Percentiles rank a stretch among this genome's conserved stretches.
Conservation (phyloP, 1,140 invertebrate species). For the Diabrotica virgifera region DNA sequence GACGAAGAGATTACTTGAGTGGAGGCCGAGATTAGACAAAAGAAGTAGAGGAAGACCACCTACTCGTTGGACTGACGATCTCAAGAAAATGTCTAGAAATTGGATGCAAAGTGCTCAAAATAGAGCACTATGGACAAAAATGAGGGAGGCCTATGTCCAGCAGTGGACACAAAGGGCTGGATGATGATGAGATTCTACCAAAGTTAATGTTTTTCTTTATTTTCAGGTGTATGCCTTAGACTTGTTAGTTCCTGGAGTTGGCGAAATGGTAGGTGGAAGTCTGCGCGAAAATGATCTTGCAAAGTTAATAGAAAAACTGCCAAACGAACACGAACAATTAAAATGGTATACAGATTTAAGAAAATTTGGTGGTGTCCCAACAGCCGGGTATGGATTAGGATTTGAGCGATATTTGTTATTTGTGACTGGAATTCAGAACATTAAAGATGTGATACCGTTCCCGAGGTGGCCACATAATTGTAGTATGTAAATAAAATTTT, state of each 20-base stretch:
- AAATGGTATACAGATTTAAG: slow-evolving; percentile 92
- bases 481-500: slow-evolving; percentile 55
- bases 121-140: too few relatives aligned
- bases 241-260: slow-evolving; percentile 80
- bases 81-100: too few relatives aligned
- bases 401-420: slow-evolving; percentile 89
- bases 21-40: too few relatives aligned
- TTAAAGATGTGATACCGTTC: slow-evolving; percentile 93
- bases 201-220: background rate
- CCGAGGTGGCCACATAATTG: slow-evolving; percentile 90
- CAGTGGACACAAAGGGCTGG: too few relatives aligned
- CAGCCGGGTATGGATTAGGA: slow-evolving; percentile 93
- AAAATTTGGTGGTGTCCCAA: slow-evolving; percentile 82
- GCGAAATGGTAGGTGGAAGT: slow-evolving; percentile 92
- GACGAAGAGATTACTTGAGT: too few relatives aligned
- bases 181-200: too few relatives aligned
- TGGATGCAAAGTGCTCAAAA: too few relatives aligned
- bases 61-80: too few relatives aligned
- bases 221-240: slow-evolving; percentile 80
- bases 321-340: slow-evolving; percentile 54
- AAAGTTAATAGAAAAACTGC: slow-evolving; percentile 60
- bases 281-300: slow-evolving; percentile 80
- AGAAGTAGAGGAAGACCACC: too few relatives aligned
- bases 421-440: slow-evolving; percentile 76
- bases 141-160: too few relatives aligned